These are phyloP conservation scores for Ascidia mentula DNA, from an alignment of 23 tunicate species.

Conservation along the genomic window DNA sequence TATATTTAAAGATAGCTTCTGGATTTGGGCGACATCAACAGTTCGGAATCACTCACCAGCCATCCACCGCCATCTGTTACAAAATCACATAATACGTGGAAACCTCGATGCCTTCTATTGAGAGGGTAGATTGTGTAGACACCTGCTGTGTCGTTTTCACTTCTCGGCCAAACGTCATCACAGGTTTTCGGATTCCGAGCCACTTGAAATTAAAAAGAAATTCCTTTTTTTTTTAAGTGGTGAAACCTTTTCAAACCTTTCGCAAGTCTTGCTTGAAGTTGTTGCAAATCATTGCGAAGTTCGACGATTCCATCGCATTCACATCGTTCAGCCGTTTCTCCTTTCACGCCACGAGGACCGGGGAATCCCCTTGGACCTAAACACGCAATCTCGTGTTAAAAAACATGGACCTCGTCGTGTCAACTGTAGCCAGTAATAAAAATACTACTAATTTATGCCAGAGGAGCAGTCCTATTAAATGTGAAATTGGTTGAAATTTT, in stretches of 20 bases:
- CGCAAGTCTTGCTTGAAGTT: background rate
- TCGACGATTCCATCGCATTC: background rate
- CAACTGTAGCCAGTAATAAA: too few species aligned
- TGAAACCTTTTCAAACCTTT: too few species aligned
- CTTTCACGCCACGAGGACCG: background rate
- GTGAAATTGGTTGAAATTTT: too few species aligned
- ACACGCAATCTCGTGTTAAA: too few species aligned
- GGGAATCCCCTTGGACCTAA: conserved; percentile 2
- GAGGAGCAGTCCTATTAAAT: too few species aligned
- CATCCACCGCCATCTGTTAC: background rate
- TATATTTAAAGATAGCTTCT: too few species aligned
- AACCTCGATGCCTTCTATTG: background rate
- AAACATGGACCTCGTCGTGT: too few species aligned
- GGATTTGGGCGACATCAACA: too few species aligned
- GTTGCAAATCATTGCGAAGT: background rate
- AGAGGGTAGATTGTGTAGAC: conserved; percentile 2
- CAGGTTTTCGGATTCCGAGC: background rate
- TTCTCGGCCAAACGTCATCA: background rate
- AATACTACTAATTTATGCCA: too few species aligned
- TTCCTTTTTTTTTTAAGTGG: too few species aligned
- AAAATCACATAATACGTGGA: background rate
- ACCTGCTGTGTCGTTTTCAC: conserved; percentile 2
- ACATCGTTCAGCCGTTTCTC: background rate
- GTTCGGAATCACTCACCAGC: too few species aligned
- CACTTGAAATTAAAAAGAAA: too few species aligned